Base-by-base conservation (phyloP, 2,113 vertebrate genomes). In the Copsychus sechellarum region DNA sequence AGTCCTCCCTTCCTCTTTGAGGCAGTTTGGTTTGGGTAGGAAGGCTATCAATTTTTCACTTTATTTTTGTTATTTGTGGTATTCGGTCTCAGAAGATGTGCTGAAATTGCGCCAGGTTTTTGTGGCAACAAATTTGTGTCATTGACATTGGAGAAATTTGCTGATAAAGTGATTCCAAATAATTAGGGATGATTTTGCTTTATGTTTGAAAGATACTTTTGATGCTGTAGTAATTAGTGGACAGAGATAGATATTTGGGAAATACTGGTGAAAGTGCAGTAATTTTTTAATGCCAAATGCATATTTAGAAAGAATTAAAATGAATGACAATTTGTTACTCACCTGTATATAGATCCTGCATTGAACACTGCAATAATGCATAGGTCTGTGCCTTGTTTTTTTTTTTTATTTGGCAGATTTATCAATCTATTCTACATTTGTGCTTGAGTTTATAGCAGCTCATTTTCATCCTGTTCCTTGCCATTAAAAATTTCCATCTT, bases 381-480 rank as follows among this genome's bases (percentile, higher is more conserved):
- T 20, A 65, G 15, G 22, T 53, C 58, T 61, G 20, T 88, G 36
- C 5, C 18, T 90, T 57, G 29, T 40, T 15, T 36, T 36, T 66
- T 54, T 13, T 2, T 31, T 50, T 50, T 12, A 18, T 92, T 45
- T 94, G 88, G 20, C 67, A 88, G 18, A 57, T 33, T 81, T 79
- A 66, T 40, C 66, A 73, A 85, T 83, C 58, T 90, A 43, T 94
- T 94, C 76, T 90, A 50, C 82, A 78, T 92, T 95, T 90, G 72
- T 93, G 33, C 72, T 88, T 86, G 54, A 90, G 24, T 94, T 97
- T 93, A 64, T 93, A 69, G 40, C 86, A 91, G 80, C 67, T 86
- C 47, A 70, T 96, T 86, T 93, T 83, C 34, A n/a, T 97, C 83
- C 45, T 45, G 12, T 42, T 90, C 29, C 11, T 20, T 77, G 38